Evolutionary conservation across 2,888 invertebrate genomes (phyloP), one percentile per base, ranked within the genome.

Genomic region (Griposia aprilina): DNA sequence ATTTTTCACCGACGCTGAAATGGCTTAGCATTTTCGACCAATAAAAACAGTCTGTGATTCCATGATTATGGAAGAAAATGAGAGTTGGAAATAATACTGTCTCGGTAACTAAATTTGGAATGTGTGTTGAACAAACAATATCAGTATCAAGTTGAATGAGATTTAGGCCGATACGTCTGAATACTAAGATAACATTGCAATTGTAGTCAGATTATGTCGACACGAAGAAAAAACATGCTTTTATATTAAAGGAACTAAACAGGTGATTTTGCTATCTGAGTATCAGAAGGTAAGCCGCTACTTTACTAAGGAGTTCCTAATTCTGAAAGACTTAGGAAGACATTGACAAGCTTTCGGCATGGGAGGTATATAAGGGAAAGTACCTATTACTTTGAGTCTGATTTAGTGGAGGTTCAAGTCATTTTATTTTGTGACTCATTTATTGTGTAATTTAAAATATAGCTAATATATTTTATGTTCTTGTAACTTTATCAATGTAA

Each of bases 111-210:
- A 71, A 30, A 79, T 45, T 60, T 68, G 23, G 71, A 63, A 71
- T 60, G 30, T 55, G 15, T 71, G n/a, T 62, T 26, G 26, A 59
- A 48, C 62, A 74, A 77, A 69, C 41, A 30, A 78, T 82, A 65
- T n/a, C 48, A 70, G 41, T 45, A 59, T 41, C n/a, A 36, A 71
- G 20, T 71, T 59, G 45, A 72, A 68, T 68, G 36, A 60, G 72
- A 83, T 83, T 78, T 57, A 60, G 30, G 50, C 36, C 62, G 84
- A 84, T 74, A 79, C 48, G 52, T 70, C 74, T 74, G 52, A 62
- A 82, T 60, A 69, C 23, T 41, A 50, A 48, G 79, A 78, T 82
- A 84, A 80, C 52, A 80, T 71, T 60, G 15, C 65, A 59, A 62
- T 48, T 71, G 48, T 74, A 74, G 59, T 72, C 50, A 68, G 62